Percentiles rank a stretch among this genome's conserved stretches.
Conservation (phyloP, 2,113 vertebrate species). For the Vidua chalybeata region DNA sequence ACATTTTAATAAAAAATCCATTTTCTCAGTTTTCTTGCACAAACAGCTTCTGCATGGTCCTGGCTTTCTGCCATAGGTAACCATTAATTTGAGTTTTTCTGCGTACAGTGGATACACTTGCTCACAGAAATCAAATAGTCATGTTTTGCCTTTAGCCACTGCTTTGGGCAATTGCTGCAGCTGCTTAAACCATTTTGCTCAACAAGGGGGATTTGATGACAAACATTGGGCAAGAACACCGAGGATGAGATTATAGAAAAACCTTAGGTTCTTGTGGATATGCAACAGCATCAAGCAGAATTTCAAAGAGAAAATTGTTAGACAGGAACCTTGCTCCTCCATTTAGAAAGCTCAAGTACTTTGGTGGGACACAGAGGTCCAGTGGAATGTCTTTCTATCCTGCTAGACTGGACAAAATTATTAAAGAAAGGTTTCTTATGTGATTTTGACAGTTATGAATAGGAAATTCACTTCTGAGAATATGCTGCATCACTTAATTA, state of each 20-base stretch:
- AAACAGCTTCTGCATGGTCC: not conserved
- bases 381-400: not conserved
- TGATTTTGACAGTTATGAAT: not conserved
- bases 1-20: not conserved
- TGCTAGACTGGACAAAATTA: not conserved
- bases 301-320: not conserved
- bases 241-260: not conserved
- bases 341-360: not conserved
- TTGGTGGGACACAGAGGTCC: not conserved
- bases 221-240: not conserved
- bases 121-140: not conserved
- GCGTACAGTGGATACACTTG: not conserved
- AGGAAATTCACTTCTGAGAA: not conserved
- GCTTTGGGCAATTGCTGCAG: not conserved
- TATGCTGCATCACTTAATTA: not conserved
- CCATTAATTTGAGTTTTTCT: not conserved
- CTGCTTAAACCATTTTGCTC: constrained; percentile 3
- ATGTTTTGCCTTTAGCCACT: not conserved
- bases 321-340: not conserved
- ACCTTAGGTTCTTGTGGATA: not conserved
- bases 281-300: not conserved
- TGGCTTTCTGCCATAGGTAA: constrained; percentile 3
- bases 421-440: not conserved
- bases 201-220: not conserved
- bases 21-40: not conserved